Conservation (phyloP, 1,140 invertebrate species). For the Diuraphis noxia region DNA sequence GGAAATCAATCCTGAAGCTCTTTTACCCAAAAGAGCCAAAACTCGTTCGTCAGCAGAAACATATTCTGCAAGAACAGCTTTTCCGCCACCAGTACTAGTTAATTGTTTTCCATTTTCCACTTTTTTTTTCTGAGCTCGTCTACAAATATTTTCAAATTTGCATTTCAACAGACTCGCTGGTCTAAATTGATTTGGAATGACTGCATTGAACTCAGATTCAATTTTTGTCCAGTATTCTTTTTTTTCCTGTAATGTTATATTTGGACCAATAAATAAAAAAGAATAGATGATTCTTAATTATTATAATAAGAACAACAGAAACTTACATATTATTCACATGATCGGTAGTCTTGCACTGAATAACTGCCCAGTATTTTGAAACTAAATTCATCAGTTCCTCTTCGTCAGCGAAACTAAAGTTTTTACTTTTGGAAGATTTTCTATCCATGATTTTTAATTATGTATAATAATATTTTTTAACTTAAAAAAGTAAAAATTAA, state of each 20-base stretch:
- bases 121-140: slow-evolving; percentile 25
- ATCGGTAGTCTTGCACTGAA: not conserved
- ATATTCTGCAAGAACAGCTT: not conserved
- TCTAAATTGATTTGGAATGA: not conserved
- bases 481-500: too few relatives aligned
- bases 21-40: not conserved
- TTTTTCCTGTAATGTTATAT: not conserved
- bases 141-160: slow-evolving; percentile 9
- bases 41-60: not conserved
- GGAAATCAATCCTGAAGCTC: not conserved
- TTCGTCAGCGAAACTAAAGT: not conserved
- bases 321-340: not conserved
- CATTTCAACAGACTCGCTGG: not conserved
- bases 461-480: not conserved
- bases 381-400: not conserved
- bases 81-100: not conserved
- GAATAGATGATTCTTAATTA: too few relatives aligned
- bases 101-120: not conserved
- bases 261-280: not conserved
- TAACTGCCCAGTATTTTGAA: not conserved
- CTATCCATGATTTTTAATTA: not conserved
- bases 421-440: not conserved
- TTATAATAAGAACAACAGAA: not conserved
- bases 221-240: not conserved
- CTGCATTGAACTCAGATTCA: not conserved